Percentiles rank a stretch among this genome's conserved stretches.
These are phyloP conservation scores for Myanophis thanlyinensis DNA, from an alignment of 2,113 vertebrate species.

Conservation along the genomic window DNA sequence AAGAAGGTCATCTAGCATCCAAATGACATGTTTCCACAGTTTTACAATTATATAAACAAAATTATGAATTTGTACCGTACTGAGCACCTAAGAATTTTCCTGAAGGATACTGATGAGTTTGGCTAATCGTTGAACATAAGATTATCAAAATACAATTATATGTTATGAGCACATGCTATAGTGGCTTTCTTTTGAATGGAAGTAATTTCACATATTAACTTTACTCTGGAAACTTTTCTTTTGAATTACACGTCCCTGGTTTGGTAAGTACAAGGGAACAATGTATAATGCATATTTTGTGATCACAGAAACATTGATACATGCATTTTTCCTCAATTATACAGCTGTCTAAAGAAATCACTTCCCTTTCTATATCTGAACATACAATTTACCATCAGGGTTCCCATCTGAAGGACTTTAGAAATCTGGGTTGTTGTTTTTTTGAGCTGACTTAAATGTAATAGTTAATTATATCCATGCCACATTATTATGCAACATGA, in stretches of 20 bases:
- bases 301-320: not conserved
- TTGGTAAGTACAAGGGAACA: not conserved
- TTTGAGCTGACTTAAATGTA: not conserved
- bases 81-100: not conserved
- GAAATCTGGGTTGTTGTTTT: not conserved
- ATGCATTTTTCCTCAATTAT: not conserved
- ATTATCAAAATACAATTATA: not conserved
- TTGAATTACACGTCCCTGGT: not conserved
- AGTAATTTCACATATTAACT: not conserved
- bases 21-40: not conserved
- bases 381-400: not conserved
- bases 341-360: not conserved
- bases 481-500: not conserved
- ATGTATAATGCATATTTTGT: not conserved
- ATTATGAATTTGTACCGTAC: not conserved
- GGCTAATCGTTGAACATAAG: not conserved
- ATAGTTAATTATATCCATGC: not conserved
- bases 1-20: not conserved
- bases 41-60: not conserved
- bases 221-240: not conserved
- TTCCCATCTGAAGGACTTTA: not conserved
- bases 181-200: not conserved
- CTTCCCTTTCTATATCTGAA: not conserved
- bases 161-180: not conserved
- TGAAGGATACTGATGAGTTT: not conserved